phyloP scores from a whole-genome alignment of 1,140 invertebrate species.

The Colletes latitarsis region DNA sequence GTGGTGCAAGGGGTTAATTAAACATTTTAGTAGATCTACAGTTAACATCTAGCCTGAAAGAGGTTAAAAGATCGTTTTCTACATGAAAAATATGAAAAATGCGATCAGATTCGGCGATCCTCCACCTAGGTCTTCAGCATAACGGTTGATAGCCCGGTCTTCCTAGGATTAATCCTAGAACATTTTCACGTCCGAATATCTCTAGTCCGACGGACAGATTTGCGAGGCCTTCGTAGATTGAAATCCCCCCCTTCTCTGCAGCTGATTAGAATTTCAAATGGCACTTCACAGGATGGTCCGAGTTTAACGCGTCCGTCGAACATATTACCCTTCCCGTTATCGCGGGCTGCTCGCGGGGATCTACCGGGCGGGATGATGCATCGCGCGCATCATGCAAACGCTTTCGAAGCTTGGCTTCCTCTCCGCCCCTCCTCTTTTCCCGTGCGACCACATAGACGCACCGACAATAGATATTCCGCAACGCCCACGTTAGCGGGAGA shows the following conservation, averaged over 20 bases:
- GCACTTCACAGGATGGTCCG: background rate
- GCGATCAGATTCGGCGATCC: too few species aligned
- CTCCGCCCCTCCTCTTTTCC: background rate
- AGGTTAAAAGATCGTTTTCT: too few species aligned
- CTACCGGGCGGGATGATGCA: constrained; percentile 47
- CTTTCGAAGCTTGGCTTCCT: constrained; percentile 11
- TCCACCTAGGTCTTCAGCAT: too few species aligned
- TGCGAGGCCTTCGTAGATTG: background rate
- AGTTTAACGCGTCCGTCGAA: constrained; percentile 46
- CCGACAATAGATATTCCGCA: constrained; percentile 67
- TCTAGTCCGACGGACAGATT: too few species aligned
- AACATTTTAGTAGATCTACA: too few species aligned
- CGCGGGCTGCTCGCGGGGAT: constrained; percentile 36
- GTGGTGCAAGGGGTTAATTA: too few species aligned
- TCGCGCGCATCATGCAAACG: constrained; percentile 36
- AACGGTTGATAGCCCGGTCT: too few species aligned
- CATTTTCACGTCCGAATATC: too few species aligned
- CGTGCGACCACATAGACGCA: constrained; percentile 8
- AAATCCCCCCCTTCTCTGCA: background rate
- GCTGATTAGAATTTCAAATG: constrained; percentile 39
- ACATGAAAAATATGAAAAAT: too few species aligned
- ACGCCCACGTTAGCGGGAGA: constrained; percentile 67
- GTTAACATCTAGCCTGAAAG: too few species aligned
- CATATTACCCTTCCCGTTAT: constrained; percentile 60
- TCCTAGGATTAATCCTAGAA: too few species aligned